phyloP scores from a whole-genome alignment of 30 jellyfish, hydroid and myxozoan genomes.

The Hydra vulgaris region DNA sequence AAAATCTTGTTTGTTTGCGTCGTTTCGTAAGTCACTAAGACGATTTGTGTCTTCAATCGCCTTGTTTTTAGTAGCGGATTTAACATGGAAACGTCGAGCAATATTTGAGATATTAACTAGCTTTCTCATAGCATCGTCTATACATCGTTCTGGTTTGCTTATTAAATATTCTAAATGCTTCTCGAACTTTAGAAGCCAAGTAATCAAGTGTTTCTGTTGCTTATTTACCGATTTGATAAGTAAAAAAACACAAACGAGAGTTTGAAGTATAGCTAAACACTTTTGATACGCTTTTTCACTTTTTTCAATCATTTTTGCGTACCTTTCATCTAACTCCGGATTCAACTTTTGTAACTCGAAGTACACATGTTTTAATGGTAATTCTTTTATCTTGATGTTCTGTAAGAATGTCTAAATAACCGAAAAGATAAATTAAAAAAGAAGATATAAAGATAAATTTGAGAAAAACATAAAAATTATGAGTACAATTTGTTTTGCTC shows the following conservation, averaged over 20 bases:
- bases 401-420: conserved; percentile 50
- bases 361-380: conserved; percentile 56
- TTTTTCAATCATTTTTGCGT: conserved; percentile 16
- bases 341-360: conserved; percentile 13
- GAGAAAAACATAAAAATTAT: background rate
- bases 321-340: conserved; percentile 25
- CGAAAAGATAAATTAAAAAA: background rate
- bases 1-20: background rate
- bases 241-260: conserved; percentile 29
- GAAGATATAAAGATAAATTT: background rate
- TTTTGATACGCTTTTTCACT: conserved; percentile 44
- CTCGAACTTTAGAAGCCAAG: conserved; percentile 49
- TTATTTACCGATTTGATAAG: conserved; percentile 51
- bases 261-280: conserved; percentile 25
- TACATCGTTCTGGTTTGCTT: conserved; percentile 38
- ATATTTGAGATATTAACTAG: conserved; percentile 53
- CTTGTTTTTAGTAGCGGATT: conserved; percentile 44
- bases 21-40: conserved; percentile 28
- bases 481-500: background rate
- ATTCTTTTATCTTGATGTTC: conserved; percentile 40
- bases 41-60: conserved; percentile 44
- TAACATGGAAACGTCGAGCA: conserved; percentile 57
- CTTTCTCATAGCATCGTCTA: conserved; percentile 59
- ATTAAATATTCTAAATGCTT: conserved; percentile 8
- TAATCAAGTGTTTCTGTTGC: conserved; percentile 43